Percentiles rank a stretch among this genome's conserved stretches.
phyloP scores from a whole-genome alignment of 2,113 vertebrate species.

The Equus quagga region DNA sequence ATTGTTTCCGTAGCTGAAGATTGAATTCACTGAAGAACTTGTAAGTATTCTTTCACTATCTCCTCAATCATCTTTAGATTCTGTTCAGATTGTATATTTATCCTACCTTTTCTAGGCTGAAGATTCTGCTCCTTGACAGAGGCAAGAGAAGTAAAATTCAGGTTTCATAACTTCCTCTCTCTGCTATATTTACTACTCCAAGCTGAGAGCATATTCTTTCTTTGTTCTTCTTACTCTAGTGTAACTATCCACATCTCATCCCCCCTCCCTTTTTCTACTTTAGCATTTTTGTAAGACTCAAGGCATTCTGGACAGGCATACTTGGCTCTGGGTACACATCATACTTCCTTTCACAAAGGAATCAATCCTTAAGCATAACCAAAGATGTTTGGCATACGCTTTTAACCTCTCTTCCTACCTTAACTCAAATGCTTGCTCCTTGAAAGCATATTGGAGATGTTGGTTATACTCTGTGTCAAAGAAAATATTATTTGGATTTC shows the following conservation, averaged over 20 bases:
- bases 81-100: neutral
- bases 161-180: neutral
- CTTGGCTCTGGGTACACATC: neutral
- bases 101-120: neutral
- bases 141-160: neutral
- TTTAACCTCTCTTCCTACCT: neutral
- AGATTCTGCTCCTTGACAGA: neutral
- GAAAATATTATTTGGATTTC: slow-evolving; percentile 7
- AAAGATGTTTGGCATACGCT: neutral
- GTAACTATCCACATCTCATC: neutral
- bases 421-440: neutral
- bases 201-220: neutral
- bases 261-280: fast-evolving
- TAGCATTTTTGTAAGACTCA: neutral
- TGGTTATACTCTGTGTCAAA: neutral
- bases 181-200: neutral
- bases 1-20: neutral
- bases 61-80: neutral
- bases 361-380: neutral
- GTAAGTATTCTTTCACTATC: neutral
- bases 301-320: neutral
- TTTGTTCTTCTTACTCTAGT: neutral
- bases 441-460: neutral
- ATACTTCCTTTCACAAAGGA: neutral
- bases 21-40: neutral